A percentile compares a stretch with the other conserved stretches of the same genome.
These are phyloP conservation scores for Leucosticte australis DNA, from an alignment of 2,113 vertebrate genomes.

Conservation along the genomic window DNA sequence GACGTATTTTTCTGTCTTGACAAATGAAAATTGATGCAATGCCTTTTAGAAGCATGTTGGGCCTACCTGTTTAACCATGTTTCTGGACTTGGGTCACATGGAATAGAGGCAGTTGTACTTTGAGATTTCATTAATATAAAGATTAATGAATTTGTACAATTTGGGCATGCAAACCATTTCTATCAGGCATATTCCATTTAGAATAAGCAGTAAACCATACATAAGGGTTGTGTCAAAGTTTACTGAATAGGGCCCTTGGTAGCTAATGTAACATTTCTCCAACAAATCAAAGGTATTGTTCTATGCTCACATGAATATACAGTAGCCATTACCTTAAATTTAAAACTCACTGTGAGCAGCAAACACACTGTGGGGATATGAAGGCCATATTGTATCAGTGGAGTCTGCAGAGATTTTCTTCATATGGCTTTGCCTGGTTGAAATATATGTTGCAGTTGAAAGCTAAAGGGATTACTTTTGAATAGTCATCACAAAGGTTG, in stretches of 20 bases:
- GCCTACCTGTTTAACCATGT: neutral
- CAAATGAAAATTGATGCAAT: neutral
- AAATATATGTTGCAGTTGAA: slow-evolving; percentile 85
- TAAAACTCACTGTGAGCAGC: slow-evolving; percentile 73
- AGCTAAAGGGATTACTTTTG: slow-evolving; percentile 86
- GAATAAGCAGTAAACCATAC: slow-evolving; percentile 69
- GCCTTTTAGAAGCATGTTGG: neutral
- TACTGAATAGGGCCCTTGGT: slow-evolving; percentile 77
- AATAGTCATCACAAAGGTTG: slow-evolving; percentile 90
- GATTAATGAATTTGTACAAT: slow-evolving; percentile 71
- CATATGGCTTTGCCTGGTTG: slow-evolving; percentile 76
- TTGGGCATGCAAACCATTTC: slow-evolving; percentile 70
- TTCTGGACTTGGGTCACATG: neutral
- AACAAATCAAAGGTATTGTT: slow-evolving; percentile 83
- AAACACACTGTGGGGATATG: slow-evolving; percentile 69
- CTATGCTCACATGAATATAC: slow-evolving; percentile 80
- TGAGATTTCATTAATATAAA: slow-evolving; percentile 48
- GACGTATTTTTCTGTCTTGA: neutral
- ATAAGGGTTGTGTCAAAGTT: slow-evolving; percentile 76
- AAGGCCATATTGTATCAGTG: slow-evolving; percentile 78
- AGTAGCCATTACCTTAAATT: slow-evolving; percentile 82
- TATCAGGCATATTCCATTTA: slow-evolving; percentile 65
- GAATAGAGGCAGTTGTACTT: slow-evolving; percentile 6
- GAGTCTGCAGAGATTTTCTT: slow-evolving; percentile 81
- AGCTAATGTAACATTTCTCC: slow-evolving; percentile 74